Conservation (phyloP, 2,113 vertebrate genomes). For the Tonatia bakeri region DNA sequence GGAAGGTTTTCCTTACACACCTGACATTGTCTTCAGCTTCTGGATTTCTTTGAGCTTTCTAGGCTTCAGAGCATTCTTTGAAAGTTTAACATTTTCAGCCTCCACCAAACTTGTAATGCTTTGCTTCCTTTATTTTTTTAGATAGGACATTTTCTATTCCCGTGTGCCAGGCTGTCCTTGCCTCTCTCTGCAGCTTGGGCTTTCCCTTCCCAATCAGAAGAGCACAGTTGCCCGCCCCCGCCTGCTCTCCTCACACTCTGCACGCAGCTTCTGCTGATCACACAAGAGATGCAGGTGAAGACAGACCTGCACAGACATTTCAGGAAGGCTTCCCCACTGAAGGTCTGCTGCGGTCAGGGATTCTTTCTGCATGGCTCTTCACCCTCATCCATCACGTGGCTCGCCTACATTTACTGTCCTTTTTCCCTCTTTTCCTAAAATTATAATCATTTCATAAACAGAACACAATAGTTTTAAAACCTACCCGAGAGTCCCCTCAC, state of each 20-base stretch:
- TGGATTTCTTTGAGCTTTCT: background rate
- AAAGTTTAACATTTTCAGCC: background rate
- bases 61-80: background rate
- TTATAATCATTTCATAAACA: background rate
- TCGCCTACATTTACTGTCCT: background rate
- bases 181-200: background rate
- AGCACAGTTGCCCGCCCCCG: rapidly evolving
- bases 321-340: background rate
- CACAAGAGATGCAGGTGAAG: background rate
- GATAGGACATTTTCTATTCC: background rate
- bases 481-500: background rate
- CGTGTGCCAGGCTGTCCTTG: background rate
- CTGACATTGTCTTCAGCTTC: background rate
- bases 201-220: background rate
- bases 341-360: no score
- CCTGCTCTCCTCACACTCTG: background rate
- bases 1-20: background rate
- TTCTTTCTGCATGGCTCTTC: background rate
- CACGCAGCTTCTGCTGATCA: background rate
- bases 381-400: background rate
- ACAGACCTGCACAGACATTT: background rate
- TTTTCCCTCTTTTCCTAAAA: background rate
- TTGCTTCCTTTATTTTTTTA: background rate
- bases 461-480: background rate
- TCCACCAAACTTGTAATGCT: background rate